Percentiles rank a stretch among this genome's conserved stretches.
Conservation (phyloP, 2,113 vertebrate genomes). For the Myiozetetes cayanensis region DNA sequence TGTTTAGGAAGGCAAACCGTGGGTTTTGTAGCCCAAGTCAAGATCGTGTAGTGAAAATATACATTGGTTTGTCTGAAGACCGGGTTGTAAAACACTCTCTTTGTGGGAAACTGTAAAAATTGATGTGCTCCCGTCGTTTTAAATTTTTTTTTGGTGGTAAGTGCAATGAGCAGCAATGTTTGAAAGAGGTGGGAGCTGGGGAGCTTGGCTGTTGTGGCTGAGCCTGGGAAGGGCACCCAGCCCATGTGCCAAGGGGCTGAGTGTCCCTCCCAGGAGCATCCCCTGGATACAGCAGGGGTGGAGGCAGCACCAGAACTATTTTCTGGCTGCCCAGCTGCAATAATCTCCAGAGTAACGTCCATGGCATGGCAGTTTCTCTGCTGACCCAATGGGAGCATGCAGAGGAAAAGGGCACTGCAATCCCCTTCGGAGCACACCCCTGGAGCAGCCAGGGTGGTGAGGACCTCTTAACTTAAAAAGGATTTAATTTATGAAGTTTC, state of each 20-base stretch:
- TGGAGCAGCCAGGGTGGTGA: not conserved
- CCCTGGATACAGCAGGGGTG: not conserved
- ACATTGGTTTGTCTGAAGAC: not conserved
- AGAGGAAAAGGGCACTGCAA: not conserved
- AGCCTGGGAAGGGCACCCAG: not conserved
- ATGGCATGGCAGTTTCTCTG: not conserved
- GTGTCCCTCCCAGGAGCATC: rapidly evolving
- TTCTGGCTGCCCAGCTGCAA: not conserved
- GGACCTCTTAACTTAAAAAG: not conserved
- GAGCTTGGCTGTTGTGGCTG: not conserved
- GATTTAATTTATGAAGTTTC: not conserved
- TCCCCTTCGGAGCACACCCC: rapidly evolving
- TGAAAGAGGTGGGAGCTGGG: not conserved
- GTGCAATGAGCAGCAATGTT: not conserved
- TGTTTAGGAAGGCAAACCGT: not conserved
- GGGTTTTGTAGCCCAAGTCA: not conserved
- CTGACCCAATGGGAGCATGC: not conserved
- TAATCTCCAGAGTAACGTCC: too few relatives aligned
- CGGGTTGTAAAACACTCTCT: not conserved
- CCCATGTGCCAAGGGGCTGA: not conserved
- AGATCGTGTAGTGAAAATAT: rapidly evolving
- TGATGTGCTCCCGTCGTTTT: not conserved
- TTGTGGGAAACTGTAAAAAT: not conserved
- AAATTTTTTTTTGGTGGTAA: not conserved
- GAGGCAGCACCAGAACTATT: not conserved